Evolutionary conservation across 2,113 vertebrate genomes (phyloP).

Genomic region (Pipra filicauda): DNA sequence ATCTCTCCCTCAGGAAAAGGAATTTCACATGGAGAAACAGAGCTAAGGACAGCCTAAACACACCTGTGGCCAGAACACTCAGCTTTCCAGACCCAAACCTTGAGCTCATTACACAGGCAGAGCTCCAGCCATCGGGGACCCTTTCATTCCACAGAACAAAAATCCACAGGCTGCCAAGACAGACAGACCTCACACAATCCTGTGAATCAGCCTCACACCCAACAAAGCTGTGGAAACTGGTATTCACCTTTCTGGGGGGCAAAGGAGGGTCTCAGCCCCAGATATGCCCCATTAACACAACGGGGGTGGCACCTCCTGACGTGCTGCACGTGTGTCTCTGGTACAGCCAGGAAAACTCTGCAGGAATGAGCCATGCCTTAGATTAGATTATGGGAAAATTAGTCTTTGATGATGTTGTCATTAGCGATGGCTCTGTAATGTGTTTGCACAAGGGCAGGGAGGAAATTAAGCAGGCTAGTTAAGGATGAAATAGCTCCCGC

Average conservation of each 20-base stretch:
- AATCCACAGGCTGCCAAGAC: not conserved
- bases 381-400: not conserved
- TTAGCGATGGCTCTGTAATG: not conserved
- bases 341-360: not conserved
- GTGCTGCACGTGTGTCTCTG: not conserved
- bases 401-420: not conserved
- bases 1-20: not conserved
- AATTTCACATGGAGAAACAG: not conserved
- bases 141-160: not conserved
- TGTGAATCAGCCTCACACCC: not conserved
- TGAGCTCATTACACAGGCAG: not conserved
- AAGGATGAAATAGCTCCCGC: not conserved
- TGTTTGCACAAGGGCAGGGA: not conserved
- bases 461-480: not conserved
- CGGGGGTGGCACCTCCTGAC: not conserved
- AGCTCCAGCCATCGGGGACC: not conserved
- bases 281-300: accelerated
- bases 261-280: not conserved
- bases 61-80: not conserved
- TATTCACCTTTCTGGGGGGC: not conserved
- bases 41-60: not conserved
- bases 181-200: not conserved
- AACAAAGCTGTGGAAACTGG: not conserved
- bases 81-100: not conserved
- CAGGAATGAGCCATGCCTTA: not conserved